phyloP scores from a whole-genome alignment of 2,888 invertebrate genomes.

The Drosophila nr. perissopoda region DNA sequence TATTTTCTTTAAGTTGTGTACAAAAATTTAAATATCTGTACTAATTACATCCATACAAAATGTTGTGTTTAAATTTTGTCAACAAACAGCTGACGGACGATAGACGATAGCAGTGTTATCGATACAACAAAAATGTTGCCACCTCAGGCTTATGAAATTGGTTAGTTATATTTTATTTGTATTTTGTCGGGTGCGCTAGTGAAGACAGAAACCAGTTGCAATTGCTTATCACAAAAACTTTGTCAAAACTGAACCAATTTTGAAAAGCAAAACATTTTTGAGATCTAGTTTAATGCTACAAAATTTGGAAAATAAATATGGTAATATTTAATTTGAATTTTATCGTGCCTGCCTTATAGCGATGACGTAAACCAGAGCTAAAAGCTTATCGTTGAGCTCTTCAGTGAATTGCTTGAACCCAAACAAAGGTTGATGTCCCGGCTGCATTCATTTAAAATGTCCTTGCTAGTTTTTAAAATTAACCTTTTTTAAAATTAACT shows the following conservation, averaged over 20 bases:
- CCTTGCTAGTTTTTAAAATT: background rate
- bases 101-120: background rate
- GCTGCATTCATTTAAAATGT: background rate
- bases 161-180: background rate
- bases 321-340: background rate
- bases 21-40: slow-evolving; percentile 7
- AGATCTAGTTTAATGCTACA: background rate
- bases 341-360: background rate
- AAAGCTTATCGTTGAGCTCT: slow-evolving; percentile 9
- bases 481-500: background rate
- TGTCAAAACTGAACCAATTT: no score
- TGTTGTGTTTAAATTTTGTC: slow-evolving; percentile 5
- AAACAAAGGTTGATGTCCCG: background rate
- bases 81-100: slow-evolving; percentile 43
- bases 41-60: background rate
- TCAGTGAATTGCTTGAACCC: background rate
- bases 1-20: slow-evolving; percentile 5
- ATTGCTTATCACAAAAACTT: no score
- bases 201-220: no score
- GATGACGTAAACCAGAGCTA: background rate
- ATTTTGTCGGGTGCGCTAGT: no score
- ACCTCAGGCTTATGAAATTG: background rate
- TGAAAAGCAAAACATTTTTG: no score
- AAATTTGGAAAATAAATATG: no score
- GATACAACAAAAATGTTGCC: background rate